Base-by-base conservation (phyloP, 2,888 invertebrate species). In the Hemaris fuciformis region DNA sequence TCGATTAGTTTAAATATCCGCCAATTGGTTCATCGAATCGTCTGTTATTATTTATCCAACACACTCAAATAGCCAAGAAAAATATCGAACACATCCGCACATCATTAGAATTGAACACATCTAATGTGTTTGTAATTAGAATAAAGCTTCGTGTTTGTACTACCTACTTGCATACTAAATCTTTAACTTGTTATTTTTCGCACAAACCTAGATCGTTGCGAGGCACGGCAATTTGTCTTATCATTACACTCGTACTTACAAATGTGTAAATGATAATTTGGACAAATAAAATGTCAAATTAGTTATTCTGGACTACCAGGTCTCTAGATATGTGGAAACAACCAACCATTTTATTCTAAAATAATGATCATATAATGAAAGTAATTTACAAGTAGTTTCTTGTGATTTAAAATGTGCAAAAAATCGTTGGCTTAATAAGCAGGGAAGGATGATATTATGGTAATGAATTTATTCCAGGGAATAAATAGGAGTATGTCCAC, bases 401-500 rank as follows among this genome's bases (percentile, higher is more conserved):
- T n/a, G n/a, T n/a, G n/a, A n/a, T n/a, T n/a, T n/a, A n/a, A n/a
- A n/a, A n/a, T n/a, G n/a, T n/a, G n/a, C n/a, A n/a, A n/a, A n/a
- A n/a, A n/a, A n/a, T n/a, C n/a, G n/a, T n/a, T n/a, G n/a, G n/a
- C n/a, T n/a, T n/a, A n/a, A n/a, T n/a, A n/a, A n/a, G n/a, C n/a
- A n/a, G n/a, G n/a, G n/a, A n/a, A n/a, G n/a, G n/a, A n/a, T n/a
- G n/a, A n/a, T n/a, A n/a, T n/a, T n/a, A n/a, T n/a, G n/a, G n/a
- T n/a, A n/a, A n/a, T n/a, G n/a, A n/a, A n/a, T n/a, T n/a, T n/a
- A n/a, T n/a, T n/a, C n/a, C n/a, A 57, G 25, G 34, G 23, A 48
- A 13, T 61, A 31, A 57, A 45, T 27, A 42, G 22, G 46, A 68
- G 59, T 62, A 66, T 65, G 64, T 87, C 90, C 88, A 79, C 64